These are phyloP conservation scores for Pogona vitticeps DNA, from an alignment of 2,113 vertebrate species.

Conservation along the genomic window DNA sequence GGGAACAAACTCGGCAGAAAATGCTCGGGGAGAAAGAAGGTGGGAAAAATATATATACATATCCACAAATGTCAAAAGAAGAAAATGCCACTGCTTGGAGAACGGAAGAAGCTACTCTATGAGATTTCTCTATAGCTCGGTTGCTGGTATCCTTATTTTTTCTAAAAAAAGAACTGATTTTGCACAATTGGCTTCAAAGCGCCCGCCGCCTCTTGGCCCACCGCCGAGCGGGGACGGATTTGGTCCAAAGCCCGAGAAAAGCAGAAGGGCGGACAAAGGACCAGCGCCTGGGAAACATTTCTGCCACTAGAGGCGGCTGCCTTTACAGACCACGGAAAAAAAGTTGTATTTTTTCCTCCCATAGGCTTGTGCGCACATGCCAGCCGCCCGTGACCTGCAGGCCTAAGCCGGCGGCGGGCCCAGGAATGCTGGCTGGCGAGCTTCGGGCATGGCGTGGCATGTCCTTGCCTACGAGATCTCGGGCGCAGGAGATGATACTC, in stretches of 20 bases:
- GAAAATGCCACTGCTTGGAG: not conserved
- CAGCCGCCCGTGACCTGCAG: not conserved
- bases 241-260: not conserved
- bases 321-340: too few relatives aligned
- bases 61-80: not conserved
- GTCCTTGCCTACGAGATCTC: not conserved
- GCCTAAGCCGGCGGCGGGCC: not conserved
- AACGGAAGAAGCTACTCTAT: not conserved
- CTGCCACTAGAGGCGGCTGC: not conserved
- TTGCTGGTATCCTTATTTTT: not conserved
- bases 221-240: not conserved
- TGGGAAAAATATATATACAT: too few relatives aligned
- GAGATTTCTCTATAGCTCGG: not conserved
- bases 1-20: not conserved
- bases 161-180: not conserved
- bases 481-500: too few relatives aligned
- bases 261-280: too few relatives aligned
- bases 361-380: not conserved
- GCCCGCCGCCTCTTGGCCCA: not conserved
- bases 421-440: not conserved
- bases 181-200: not conserved
- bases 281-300: fast-evolving
- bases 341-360: too few relatives aligned
- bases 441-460: not conserved
- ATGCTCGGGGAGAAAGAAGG: not conserved